These are phyloP conservation scores for Apteryx owenii DNA, from an alignment of 2,113 vertebrate species.

Conservation along the genomic window DNA sequence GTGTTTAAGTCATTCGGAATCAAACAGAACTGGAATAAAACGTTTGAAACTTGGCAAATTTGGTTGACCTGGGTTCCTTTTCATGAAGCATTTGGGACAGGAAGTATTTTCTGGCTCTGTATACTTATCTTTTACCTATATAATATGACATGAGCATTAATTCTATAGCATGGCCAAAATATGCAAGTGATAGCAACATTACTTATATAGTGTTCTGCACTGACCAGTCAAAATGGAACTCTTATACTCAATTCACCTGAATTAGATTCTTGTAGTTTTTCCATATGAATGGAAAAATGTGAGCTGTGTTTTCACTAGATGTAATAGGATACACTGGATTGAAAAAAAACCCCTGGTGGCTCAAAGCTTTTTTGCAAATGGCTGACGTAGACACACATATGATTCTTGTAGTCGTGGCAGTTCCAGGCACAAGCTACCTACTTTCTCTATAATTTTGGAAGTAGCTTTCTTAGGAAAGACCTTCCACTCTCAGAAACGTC, in stretches of 20 bases:
- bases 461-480: not conserved
- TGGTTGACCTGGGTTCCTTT: not conserved
- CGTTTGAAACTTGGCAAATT: not conserved
- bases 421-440: not conserved
- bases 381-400: not conserved
- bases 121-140: not conserved
- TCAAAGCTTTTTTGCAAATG: not conserved
- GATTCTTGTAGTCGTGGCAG: not conserved
- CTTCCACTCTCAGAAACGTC: not conserved
- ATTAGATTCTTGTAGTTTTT: not conserved
- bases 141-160: not conserved
- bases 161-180: not conserved
- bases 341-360: not conserved
- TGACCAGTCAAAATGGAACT: not conserved
- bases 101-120: not conserved
- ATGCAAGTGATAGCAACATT: fast-evolving
- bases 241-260: not conserved
- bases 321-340: not conserved
- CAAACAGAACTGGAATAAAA: not conserved
- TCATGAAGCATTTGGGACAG: not conserved
- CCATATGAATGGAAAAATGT: not conserved
- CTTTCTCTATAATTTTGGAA: not conserved
- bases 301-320: not conserved
- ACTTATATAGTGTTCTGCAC: not conserved
- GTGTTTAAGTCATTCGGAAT: not conserved